A percentile compares a stretch with the other conserved stretches of the same genome.
Conservation (phyloP, 2,797 vertebrate genomes). For the Tenualosa ilisha region DNA sequence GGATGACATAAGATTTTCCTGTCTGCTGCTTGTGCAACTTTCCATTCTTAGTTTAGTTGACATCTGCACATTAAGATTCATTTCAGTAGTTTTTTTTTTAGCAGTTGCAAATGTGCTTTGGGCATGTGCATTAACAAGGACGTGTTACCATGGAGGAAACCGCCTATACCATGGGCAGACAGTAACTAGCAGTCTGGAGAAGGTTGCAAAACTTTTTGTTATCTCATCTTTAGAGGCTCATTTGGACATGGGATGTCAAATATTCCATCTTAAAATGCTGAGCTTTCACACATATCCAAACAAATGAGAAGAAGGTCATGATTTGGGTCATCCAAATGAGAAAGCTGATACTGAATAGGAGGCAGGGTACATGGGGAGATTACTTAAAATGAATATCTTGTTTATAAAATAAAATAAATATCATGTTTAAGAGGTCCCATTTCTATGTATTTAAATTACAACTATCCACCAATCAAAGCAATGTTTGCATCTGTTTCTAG, state of each 20-base stretch:
- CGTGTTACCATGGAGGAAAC: background rate
- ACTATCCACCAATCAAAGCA: background rate
- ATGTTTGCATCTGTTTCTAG: background rate
- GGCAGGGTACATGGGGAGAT: background rate
- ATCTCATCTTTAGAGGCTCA: background rate
- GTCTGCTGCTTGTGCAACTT: background rate
- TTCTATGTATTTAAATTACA: background rate
- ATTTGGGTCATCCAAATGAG: constrained; percentile 7
- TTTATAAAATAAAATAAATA: background rate
- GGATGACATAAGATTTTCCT: background rate
- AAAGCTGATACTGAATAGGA: background rate
- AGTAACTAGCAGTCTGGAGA: background rate
- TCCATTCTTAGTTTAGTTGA: constrained; percentile 6
- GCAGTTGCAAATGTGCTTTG: constrained; percentile 5
- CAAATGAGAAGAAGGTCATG: background rate
- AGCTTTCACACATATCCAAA: background rate
- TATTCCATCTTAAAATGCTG: background rate
- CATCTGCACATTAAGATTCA: background rate
- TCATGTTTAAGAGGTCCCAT: background rate
- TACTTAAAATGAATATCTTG: background rate
- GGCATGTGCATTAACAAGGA: background rate
- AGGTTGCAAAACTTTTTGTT: background rate
- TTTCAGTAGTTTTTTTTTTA: background rate
- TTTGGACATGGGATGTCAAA: background rate
- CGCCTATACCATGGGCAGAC: constrained; percentile 1